phyloP scores from a whole-genome alignment of 2,888 invertebrate species.

The Phalera bucephala region DNA sequence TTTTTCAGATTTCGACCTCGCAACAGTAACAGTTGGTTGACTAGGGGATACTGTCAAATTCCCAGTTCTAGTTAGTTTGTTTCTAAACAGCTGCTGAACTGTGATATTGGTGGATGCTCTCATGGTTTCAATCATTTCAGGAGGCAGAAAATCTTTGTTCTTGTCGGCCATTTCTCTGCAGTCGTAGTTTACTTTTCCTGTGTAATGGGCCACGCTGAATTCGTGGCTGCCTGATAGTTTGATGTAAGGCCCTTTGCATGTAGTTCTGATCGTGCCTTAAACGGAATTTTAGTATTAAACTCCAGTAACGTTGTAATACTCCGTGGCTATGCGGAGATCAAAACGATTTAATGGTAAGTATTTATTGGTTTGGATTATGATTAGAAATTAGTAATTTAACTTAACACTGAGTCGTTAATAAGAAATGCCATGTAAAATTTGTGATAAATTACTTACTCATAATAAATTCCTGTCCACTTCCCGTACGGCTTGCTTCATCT shows the following conservation, averaged over 20 bases:
- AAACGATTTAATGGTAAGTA: too few relatives aligned
- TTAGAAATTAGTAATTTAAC: too few relatives aligned
- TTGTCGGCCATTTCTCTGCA: slow-evolving; percentile 92
- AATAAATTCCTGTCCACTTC: slow-evolving; percentile 87
- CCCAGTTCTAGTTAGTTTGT: slow-evolving; percentile 93
- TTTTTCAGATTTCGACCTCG: slow-evolving; percentile 71
- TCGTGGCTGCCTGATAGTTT: slow-evolving; percentile 84
- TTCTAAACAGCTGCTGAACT: slow-evolving; percentile 90
- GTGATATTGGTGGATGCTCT: slow-evolving; percentile 88
- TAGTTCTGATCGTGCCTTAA: slow-evolving; percentile 81
- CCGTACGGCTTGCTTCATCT: slow-evolving; percentile 92
- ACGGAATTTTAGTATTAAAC: too few relatives aligned
- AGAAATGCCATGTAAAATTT: too few relatives aligned
- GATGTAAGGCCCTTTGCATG: slow-evolving; percentile 79
- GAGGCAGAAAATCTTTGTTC: slow-evolving; percentile 95
- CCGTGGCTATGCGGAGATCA: too few relatives aligned
- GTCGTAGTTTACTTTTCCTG: slow-evolving; percentile 94
- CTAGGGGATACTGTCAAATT: slow-evolving; percentile 86
- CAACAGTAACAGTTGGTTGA: slow-evolving; percentile 55
- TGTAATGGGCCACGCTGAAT: slow-evolving; percentile 95
- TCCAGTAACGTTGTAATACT: too few relatives aligned
- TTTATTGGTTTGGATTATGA: too few relatives aligned
- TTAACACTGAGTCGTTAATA: too few relatives aligned
- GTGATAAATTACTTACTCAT: slow-evolving; percentile 85
- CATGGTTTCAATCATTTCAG: slow-evolving; percentile 94